These are phyloP conservation scores for Isoperla grammatica DNA, from an alignment of 2,888 invertebrate genomes.

Conservation along the genomic window DNA sequence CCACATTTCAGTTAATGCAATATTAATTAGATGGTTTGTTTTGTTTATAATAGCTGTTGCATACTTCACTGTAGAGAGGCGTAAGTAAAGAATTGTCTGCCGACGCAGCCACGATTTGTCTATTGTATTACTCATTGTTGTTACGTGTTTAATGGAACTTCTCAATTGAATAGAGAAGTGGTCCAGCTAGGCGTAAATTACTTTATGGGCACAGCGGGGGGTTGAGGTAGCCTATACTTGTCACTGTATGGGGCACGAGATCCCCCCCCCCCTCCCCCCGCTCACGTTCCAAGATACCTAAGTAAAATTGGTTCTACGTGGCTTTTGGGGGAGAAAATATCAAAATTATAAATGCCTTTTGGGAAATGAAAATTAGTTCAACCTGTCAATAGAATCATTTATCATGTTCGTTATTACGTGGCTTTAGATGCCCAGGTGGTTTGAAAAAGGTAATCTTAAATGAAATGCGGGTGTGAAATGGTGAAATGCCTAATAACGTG, in stretches of 20 bases:
- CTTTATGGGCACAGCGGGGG: slow-evolving; percentile 3
- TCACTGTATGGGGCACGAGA: slow-evolving; percentile 8
- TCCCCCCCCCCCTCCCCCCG: not conserved
- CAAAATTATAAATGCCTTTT: slow-evolving; percentile 9
- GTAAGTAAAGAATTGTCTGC: not conserved
- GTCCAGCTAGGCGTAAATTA: not conserved
- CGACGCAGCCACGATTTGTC: not conserved
- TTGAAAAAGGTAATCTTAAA: not conserved
- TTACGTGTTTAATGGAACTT: slow-evolving; percentile 9
- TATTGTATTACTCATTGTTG: not conserved
- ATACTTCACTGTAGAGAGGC: not conserved
- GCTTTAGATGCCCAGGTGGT: slow-evolving; percentile 6
- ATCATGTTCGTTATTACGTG: slow-evolving; percentile 5
- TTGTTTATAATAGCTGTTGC: not conserved
- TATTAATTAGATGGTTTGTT: no score
- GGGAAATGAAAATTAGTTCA: slow-evolving; percentile 3
- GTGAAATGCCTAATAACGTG: no score
- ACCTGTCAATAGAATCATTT: slow-evolving; percentile 15
- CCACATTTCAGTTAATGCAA: no score
- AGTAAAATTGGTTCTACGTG: slow-evolving; percentile 1
- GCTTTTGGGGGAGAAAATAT: slow-evolving; percentile 10
- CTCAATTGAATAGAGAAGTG: slow-evolving; percentile 9
- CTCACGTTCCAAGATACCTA: not conserved
- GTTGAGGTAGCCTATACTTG: not conserved
- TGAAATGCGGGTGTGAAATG: no score